Base-by-base conservation (phyloP, 2,113 vertebrate species). In the Lepus europaeus region DNA sequence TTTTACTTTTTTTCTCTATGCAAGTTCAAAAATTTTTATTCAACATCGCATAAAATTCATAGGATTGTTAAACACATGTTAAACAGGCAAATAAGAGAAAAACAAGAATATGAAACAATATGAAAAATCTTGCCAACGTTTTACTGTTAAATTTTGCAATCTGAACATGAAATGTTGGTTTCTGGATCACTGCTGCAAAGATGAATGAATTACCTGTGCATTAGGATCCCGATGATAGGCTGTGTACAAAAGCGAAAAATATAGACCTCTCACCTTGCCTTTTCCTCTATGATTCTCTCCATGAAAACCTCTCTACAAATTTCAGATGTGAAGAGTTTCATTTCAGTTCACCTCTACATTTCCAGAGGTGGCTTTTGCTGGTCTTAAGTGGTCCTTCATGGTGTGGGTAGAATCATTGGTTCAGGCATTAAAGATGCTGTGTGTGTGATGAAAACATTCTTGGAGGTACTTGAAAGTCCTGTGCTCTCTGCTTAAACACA, bases 241-340 rank as follows among this genome's bases (percentile, higher is more conserved):
- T 96, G 76, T 59, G 63, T 33, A 39, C 70, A 72, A 72, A 87
- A 83, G 82, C 12, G 73, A 39, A 49, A 84, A 61, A 84, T 79
- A 77, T 80, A 88, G 84, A 31, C 1, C 45, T 68, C 53, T 84
- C 6, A 3, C 45, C 83, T 76, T 64, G 29, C 61, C 73, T 86
- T 86, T 81, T 23, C 31, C 11, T 36, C 61, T 4, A 1, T 17
- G 36, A 13, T 39, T 74, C 51, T 9, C 36, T 17, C 49, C 6
- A 5, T 22, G 27, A 70, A 85, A 56, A 13, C n/a, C 64, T 53
- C 14, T 13, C 17, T 56, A 5, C 49, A 81, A 25, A 22, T 61
- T 63, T 73, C 0, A 0, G 27, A n/a, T 14, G 9, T 31, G 23
- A 25, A 33, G 27, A 29, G 31, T 25, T 88, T 36, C 45, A 36